Evolutionary conservation across 2,888 invertebrate genomes (phyloP).

Genomic region (Melipona bicolor): DNA sequence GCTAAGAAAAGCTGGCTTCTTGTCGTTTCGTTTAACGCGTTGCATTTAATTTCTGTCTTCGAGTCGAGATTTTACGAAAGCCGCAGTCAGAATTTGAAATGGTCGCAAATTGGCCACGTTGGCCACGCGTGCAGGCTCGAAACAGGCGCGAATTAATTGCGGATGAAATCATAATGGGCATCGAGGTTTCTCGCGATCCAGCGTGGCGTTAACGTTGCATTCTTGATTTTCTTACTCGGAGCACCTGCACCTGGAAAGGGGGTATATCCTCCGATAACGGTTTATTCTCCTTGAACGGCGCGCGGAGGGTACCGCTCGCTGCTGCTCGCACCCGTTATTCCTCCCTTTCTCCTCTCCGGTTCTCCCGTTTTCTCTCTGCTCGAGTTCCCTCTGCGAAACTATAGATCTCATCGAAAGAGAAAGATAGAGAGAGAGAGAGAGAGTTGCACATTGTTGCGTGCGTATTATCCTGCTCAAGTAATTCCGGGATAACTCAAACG

Average conservation of each 20-base stretch:
- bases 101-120: too few species aligned
- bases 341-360: conserved; percentile 63
- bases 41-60: too few species aligned
- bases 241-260: conserved; percentile 58
- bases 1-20: too few species aligned
- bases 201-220: conserved; percentile 25
- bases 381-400: conserved; percentile 47
- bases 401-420: conserved; percentile 12
- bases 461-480: background rate
- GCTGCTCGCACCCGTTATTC: conserved; percentile 66
- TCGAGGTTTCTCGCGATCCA: conserved; percentile 13
- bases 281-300: conserved; percentile 75
- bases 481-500: too few species aligned
- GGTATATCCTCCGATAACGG: conserved; percentile 73
- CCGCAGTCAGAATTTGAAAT: too few species aligned
- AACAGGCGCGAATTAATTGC: conserved; percentile 2
- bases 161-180: conserved; percentile 10
- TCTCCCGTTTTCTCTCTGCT: conserved; percentile 41
- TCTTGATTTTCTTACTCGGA: conserved; percentile 41
- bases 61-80: too few species aligned
- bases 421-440: too few species aligned
- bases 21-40: too few species aligned
- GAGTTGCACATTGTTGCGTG: background rate
- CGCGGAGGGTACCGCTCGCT: conserved; percentile 64
- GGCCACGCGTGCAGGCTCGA: background rate